Evolutionary conservation across 2,888 invertebrate species (phyloP).

Genomic region (Microctonus hyperodae): DNA sequence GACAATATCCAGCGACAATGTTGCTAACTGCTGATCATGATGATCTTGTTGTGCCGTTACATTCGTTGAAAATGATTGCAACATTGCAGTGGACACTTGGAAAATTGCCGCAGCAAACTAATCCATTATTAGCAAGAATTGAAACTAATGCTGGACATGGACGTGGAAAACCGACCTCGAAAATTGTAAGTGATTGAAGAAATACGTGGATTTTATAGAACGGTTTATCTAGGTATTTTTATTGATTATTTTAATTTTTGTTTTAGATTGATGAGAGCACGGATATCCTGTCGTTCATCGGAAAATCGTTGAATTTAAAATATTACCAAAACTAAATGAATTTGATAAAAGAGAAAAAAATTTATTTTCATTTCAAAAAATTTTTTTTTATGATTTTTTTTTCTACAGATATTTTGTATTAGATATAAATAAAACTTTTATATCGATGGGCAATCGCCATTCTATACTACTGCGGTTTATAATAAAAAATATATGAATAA

Average conservation of each 20-base stretch:
- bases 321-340: constrained; percentile 60
- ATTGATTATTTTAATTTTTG: constrained; percentile 39
- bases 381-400: not conserved
- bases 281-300: constrained; percentile 87
- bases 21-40: constrained; percentile 98
- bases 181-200: constrained; percentile 74
- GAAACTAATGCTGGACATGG: constrained; percentile 98
- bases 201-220: too few species aligned
- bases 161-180: constrained; percentile 93
- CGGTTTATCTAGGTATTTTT: constrained; percentile 5
- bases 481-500: too few species aligned
- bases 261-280: constrained; percentile 91
- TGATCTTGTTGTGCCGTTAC: constrained; percentile 96
- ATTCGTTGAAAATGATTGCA: constrained; percentile 95
- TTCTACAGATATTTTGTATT: not conserved
- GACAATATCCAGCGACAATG: constrained; percentile 89
- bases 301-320: constrained; percentile 74
- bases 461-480: too few species aligned
- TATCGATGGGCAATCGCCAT: too few species aligned
- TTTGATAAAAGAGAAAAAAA: not conserved
- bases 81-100: constrained; percentile 82
- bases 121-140: constrained; percentile 87
- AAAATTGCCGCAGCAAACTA: constrained; percentile 71
- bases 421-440: too few species aligned
- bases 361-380: not conserved